Base-by-base conservation (phyloP, 2,888 invertebrate genomes). In the Hipparchia semele region DNA sequence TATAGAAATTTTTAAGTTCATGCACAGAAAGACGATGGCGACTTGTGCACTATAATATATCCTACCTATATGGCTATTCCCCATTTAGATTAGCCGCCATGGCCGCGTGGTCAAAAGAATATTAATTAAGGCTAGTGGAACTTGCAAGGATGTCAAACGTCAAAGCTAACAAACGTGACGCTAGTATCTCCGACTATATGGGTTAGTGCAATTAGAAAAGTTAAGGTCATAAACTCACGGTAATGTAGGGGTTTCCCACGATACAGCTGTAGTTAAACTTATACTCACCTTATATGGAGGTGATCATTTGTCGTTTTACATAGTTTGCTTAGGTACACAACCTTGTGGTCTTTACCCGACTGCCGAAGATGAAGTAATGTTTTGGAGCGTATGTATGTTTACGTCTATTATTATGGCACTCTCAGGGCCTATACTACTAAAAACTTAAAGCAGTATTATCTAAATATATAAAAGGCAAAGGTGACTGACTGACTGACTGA, bases 181-280 rank as follows among this genome's bases (percentile, higher is more conserved):
- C 56, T 8, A 58, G 64, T 58, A 56, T 10, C 49, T 64, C 61
- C 13, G 56, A 56, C 64, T 68, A 68, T 59, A 69, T 73, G 59
- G 62, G 53, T 61, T 12, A 58, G 49, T n/a, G 51, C 65, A 59
- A 72, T 69, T 69, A 73, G 46, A 60, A 60, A 69, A 73, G 59
- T 69, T 60, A 73, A 65, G 73, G 69, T 54, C 60, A 60, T 66
- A 58, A 51, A 53, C 45, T 66, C 64, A 73, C 65, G 73, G 23
- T 73, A 66, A 73, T 23, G 46, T 46, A 58, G 46, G 46, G 12
- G 59, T 54, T 73, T 73, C 73, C 73, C 70, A 70, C 70, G 58
- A 53, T 61, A 46, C 49, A 13, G 13, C 9, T 64, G 45, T 49
- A 61, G n/a, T 12, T 12, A 45, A 45, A 45, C 4, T 39, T 45